Base-by-base conservation (phyloP, 2,113 vertebrate species). In the Glaucomys volans region DNA sequence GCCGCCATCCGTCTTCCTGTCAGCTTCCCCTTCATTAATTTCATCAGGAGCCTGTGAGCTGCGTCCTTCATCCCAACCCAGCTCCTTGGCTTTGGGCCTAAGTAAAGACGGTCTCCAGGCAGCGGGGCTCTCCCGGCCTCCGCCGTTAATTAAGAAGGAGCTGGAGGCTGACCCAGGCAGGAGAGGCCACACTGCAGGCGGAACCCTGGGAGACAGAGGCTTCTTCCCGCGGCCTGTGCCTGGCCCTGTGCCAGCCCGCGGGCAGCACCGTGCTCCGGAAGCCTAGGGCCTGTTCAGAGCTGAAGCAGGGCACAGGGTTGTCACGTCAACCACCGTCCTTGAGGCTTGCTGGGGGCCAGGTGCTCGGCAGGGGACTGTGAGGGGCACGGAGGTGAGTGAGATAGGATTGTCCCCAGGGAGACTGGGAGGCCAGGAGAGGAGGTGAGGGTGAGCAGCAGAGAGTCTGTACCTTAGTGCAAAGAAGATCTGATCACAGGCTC, bases 21-120 rank as follows among this genome's bases (percentile, higher is more conserved):
- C 91, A 72, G 8, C n/a, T 26, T 81, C 32, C 47, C 84, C 22
- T 8, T 66, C 66, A 76, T 89, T 96, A 79, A 71, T 87, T 69
- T 87, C 71, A 14, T 87, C 86, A 69, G 57, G 69, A 57, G 84
- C 64, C 71, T 22, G 1, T 20, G 82, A 87, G n/a, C 66, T 66
- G 47, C 35, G 18, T 76, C 80, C 81, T 84, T 93, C 82, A 20
- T 32, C n/a, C 67, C 35, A 11, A 3, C 7, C 13, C 8, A 20
- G 91, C 69, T 85, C 6, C 16, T 47, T 92, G 64, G 75, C 74
- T 35, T 14, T 22, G 17, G 86, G 76, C 59, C 44, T 82, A 12
- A 84, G 77, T 20, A 64, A 24, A 11, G 35, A 10, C 22, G 2
- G 1, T 69, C 66, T 90, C 42, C 28, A 11, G 57, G 37, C 20